Evolutionary conservation across 1,140 invertebrate genomes (phyloP).

Genomic region (Mycetomoellerius zeteki): DNA sequence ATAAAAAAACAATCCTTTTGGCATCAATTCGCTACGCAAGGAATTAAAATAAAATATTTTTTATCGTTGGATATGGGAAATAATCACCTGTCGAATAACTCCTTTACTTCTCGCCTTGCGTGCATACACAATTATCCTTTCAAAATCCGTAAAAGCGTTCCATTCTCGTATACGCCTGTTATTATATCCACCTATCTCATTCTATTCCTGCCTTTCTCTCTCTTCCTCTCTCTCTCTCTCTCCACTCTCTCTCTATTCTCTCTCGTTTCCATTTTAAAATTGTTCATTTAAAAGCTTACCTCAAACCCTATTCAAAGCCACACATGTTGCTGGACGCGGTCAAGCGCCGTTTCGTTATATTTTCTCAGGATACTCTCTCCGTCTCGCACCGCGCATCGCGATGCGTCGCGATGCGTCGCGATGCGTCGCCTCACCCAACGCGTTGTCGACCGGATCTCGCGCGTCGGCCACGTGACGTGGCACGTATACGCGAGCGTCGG

Average conservation of each 20-base stretch:
- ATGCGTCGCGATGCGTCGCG: constrained; percentile 64
- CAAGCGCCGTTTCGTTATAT: constrained; percentile 32
- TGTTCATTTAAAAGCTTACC: constrained; percentile 27
- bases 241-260: background rate
- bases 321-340: background rate
- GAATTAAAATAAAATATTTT: constrained; percentile 23
- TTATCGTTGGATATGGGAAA: background rate
- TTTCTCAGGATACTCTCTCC: constrained; percentile 29
- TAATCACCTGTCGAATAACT: constrained; percentile 2
- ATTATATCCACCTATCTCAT: background rate
- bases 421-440: constrained; percentile 59
- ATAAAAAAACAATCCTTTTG: background rate
- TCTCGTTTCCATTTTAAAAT: constrained; percentile 30
- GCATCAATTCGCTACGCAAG: background rate
- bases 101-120: background rate
- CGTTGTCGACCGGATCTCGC: constrained; percentile 61
- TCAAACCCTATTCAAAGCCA: constrained; percentile 23
- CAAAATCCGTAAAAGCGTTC: constrained; percentile 11
- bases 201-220: background rate
- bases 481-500: constrained; percentile 72
- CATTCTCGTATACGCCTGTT: background rate
- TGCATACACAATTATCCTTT: constrained; percentile 22
- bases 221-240: background rate
- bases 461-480: constrained; percentile 69
- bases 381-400: constrained; percentile 53